Evolutionary conservation across 2,797 vertebrate species (phyloP).

Genomic region (Peromyscus melanophrys): DNA sequence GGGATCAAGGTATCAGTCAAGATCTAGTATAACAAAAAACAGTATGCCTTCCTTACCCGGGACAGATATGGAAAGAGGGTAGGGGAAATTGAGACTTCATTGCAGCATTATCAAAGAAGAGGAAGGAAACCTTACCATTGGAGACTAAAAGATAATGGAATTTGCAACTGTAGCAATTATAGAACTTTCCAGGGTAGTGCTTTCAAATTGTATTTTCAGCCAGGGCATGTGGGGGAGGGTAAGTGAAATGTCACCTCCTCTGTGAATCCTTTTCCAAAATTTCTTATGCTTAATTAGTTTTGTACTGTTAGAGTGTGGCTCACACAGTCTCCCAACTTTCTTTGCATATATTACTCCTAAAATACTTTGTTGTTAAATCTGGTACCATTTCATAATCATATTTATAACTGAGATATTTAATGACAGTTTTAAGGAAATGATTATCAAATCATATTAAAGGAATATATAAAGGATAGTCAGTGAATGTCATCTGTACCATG

Average conservation of each 20-base stretch:
- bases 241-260: background rate
- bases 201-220: constrained; percentile 13
- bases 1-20: background rate
- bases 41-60: accelerated
- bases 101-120: background rate
- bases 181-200: background rate
- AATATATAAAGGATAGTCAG: constrained; percentile 13
- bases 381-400: background rate
- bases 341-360: background rate
- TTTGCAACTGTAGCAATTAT: background rate
- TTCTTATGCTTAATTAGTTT: background rate
- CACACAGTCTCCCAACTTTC: background rate
- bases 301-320: background rate
- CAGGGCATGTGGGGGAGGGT: background rate
- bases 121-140: background rate
- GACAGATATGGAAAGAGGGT: background rate
- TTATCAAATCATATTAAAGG: background rate
- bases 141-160: background rate
- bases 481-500: background rate
- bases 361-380: background rate
- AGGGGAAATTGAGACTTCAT: background rate
- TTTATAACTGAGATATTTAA: constrained; percentile 12
- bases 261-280: constrained; percentile 22
- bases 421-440: constrained; percentile 38
- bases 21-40: too few relatives aligned